phyloP scores from a whole-genome alignment of 2,888 invertebrate species.

The Phyllotreta cruciferae region DNA sequence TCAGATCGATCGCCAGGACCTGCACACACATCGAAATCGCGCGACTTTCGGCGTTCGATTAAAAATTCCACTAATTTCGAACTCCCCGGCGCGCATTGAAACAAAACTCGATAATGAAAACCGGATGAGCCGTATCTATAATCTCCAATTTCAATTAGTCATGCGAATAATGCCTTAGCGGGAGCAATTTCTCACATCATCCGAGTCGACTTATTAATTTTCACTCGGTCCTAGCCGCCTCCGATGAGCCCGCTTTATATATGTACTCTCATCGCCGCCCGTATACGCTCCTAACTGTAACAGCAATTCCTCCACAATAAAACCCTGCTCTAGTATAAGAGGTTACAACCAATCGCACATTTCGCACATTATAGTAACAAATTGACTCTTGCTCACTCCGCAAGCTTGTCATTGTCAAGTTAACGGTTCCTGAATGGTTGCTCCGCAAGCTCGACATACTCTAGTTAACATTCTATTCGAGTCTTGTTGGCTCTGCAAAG shows the following conservation, averaged over 20 bases:
- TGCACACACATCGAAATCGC: too few species aligned
- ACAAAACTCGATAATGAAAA: conserved; percentile 7
- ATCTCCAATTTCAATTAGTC: conserved; percentile 20
- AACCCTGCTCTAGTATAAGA: background rate
- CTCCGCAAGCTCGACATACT: too few species aligned
- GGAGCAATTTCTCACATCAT: conserved; percentile 16
- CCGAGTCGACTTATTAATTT: conserved; percentile 18
- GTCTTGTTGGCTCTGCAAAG: too few species aligned
- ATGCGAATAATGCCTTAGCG: conserved; percentile 6
- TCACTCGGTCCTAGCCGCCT: conserved; percentile 1
- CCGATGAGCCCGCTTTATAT: conserved; percentile 4
- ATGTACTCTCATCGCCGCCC: conserved; percentile 10
- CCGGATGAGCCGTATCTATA: conserved; percentile 9
- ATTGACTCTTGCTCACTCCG: too few species aligned
- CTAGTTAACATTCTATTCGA: too few species aligned
- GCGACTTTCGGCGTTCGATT: too few species aligned
- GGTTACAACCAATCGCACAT: background rate
- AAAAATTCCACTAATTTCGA: too few species aligned
- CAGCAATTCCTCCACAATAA: conserved; percentile 2
- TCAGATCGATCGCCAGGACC: conserved; percentile 4
- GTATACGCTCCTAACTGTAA: conserved; percentile 5
- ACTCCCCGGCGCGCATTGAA: too few species aligned
- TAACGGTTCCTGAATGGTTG: too few species aligned
- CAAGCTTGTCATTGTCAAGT: too few species aligned
- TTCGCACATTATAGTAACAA: background rate